Base-by-base conservation (phyloP, 2,797 vertebrate genomes). In the Lagorchestes hirsutus region DNA sequence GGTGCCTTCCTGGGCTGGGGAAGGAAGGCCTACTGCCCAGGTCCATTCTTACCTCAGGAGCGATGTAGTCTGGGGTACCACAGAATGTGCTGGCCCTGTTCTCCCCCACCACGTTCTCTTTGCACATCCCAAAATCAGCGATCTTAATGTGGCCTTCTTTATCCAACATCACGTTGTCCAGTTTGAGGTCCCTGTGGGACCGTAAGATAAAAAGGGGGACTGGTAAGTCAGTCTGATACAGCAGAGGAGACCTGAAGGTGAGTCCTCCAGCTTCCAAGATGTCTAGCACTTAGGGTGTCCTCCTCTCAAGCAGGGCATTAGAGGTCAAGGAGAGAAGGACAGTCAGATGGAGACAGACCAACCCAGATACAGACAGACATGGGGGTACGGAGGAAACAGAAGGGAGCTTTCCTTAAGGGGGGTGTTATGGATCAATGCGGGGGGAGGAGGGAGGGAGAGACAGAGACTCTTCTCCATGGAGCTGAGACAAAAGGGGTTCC, bases 51-150 rank as follows among this genome's bases (percentile, higher is more conserved):
- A 99, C 99, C 99, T 99, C 99, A 0, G 99, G 99, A 57, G 99
- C 99, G 0, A 99, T 99, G 91, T 99, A 99, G 98, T 99, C 99
- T 0, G 99, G 99, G 5, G 99, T 99, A 94, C 99, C 99, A 11
- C 99, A 99, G 98, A 99, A 99, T 0, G 99, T 99, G 95, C 99
- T 99, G 0, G 99, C 99, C 97, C 98, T 99, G 97, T 97, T 98
- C 0, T 99, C 99, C 5, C 98, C 99, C 46, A 98, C 96, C 91
- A 99, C 98, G 0, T 99, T 99, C 98, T 99, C 99, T 98, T 99
- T 99, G 98, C 99, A 99, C 99, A 99, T 99, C 95, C 99, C 99
- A 54, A 99, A 99, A 98, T 99, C 99, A 0, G 99, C 99, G 24
- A 99, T 99, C 98, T 99, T 99, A 96, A 99, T 99, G 98, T 99